A percentile compares a stretch with the other conserved stretches of the same genome.
Conservation (phyloP, 92 coral and sea anemone species). For the Parazoanthus swiftii region DNA sequence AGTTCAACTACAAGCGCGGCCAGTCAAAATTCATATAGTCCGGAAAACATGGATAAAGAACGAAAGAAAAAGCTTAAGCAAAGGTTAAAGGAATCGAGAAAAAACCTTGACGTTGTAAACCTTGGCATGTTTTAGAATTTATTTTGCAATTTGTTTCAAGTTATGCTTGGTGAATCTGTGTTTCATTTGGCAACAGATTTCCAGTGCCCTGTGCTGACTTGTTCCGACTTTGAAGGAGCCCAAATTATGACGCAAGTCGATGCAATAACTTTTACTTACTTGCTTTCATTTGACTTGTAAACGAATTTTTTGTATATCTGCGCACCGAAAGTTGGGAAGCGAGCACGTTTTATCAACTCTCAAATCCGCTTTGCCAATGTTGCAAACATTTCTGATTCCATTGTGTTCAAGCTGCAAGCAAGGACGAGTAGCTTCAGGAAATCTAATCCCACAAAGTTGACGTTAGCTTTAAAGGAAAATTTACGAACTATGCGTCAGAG, state of each 20-base stretch:
- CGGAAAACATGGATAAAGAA: slow-evolving; percentile 53
- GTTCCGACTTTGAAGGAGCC: not conserved
- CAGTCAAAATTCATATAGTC: not conserved
- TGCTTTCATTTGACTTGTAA: not conserved
- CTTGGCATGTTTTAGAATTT: slow-evolving; percentile 68
- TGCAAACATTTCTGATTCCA: not conserved
- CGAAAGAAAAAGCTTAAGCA: slow-evolving; percentile 62
- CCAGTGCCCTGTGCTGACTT: not conserved
- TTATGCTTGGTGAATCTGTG: not conserved
- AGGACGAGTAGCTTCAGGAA: not conserved
- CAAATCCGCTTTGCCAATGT: not conserved
- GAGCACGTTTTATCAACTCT: not conserved
- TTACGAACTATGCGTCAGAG: not conserved
- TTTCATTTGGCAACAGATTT: no score
- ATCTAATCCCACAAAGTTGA: not conserved
- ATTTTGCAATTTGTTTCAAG: not conserved
- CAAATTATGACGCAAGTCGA: not conserved
- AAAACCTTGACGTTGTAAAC: slow-evolving; percentile 73
- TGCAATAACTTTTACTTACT: not conserved
- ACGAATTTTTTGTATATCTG: not conserved
- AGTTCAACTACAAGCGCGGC: slow-evolving; percentile 47
- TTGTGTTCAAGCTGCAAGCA: not conserved
- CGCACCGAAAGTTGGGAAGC: not conserved
- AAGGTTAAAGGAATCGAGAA: slow-evolving; percentile 65
- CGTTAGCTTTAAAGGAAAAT: no score